These are phyloP conservation scores for Amphiprion clarkii DNA, from an alignment of 2,797 vertebrate species.

Conservation along the genomic window DNA sequence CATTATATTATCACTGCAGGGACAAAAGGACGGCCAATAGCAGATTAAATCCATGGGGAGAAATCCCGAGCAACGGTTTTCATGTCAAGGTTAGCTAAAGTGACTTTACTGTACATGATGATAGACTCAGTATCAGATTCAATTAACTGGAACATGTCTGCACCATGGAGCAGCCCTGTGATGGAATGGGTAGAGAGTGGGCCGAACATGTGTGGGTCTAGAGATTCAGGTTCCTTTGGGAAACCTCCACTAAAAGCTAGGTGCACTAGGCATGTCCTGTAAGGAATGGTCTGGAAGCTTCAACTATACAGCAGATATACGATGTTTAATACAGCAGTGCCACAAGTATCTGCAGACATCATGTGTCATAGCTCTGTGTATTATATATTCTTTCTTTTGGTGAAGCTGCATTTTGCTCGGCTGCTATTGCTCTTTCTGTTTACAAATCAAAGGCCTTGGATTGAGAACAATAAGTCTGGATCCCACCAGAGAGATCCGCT, in stretches of 20 bases:
- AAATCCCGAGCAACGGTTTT: constrained; percentile 47
- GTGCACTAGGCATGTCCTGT: constrained; percentile 3
- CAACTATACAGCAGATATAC: constrained; percentile 5
- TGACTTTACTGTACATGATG: constrained; percentile 57
- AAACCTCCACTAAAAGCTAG: constrained; percentile 19
- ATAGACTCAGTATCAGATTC: constrained; percentile 62
- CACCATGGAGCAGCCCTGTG: constrained; percentile 5
- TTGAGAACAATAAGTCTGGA: constrained; percentile 51
- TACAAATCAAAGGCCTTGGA: constrained; percentile 38
- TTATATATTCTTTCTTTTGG: constrained; percentile 40
- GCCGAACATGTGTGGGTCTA: constrained; percentile 32
- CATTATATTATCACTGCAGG: constrained; percentile 63
- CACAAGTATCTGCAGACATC: constrained; percentile 42
- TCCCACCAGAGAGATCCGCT: constrained; percentile 37
- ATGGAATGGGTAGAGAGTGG: constrained; percentile 4
- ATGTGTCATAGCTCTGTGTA: constrained; percentile 25
- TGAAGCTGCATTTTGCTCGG: constrained; percentile 2
- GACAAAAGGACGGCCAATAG: constrained; percentile 58
- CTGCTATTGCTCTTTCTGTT: constrained; percentile 36
- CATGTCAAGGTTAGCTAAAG: constrained; percentile 72
- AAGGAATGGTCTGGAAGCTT: constrained; percentile 14
- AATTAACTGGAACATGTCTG: constrained; percentile 60
- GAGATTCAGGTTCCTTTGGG: constrained; percentile 18
- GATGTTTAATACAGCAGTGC: constrained; percentile 27
- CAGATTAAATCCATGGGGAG: constrained; percentile 54